phyloP scores from a whole-genome alignment of 2,888 invertebrate genomes.

The Drosophila nr. perissopoda region DNA sequence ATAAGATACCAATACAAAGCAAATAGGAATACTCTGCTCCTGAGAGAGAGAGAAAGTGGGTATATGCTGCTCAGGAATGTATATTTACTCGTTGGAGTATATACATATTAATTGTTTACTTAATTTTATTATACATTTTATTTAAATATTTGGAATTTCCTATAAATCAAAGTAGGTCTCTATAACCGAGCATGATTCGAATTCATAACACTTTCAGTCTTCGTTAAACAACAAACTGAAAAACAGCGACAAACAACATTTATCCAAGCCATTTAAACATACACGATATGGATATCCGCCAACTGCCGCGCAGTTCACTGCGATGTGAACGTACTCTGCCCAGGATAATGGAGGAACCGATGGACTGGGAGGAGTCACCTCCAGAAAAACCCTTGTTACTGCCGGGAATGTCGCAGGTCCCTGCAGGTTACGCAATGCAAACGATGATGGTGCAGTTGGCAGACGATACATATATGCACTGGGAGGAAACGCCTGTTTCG shows the following conservation, averaged over 20 bases:
- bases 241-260: background rate
- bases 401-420: no score
- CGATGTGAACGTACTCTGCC: background rate
- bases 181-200: background rate
- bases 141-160: background rate
- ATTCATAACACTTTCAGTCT: background rate
- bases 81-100: background rate
- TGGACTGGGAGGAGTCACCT: background rate
- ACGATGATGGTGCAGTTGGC: background rate
- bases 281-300: no score
- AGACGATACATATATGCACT: background rate
- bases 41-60: no score
- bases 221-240: background rate
- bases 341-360: background rate
- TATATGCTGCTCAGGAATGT: background rate
- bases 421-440: background rate
- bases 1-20: conserved; percentile 12
- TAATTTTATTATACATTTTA: no score
- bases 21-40: background rate
- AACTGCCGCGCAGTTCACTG: background rate
- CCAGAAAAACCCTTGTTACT: background rate
- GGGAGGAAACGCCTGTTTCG: background rate
- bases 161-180: background rate
- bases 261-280: background rate
- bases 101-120: no score